These are phyloP conservation scores for Monopis laevigella DNA, from an alignment of 2,888 invertebrate genomes.

Conservation along the genomic window DNA sequence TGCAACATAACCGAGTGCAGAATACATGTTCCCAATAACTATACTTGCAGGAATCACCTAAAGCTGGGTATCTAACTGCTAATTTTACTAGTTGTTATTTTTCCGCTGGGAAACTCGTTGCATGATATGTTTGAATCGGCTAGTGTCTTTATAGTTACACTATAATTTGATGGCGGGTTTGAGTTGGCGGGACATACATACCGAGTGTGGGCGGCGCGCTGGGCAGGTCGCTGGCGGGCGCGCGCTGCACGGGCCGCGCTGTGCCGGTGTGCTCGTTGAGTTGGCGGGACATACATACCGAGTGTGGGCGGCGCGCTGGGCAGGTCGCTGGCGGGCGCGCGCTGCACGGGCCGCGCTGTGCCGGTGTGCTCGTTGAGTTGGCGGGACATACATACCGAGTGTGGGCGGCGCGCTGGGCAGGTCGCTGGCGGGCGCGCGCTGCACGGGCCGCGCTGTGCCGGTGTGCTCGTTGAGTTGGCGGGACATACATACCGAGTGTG, in stretches of 20 bases:
- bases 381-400: constrained; percentile 52
- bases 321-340: constrained; percentile 36
- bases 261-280: constrained; percentile 98
- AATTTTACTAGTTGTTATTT: no score
- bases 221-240: constrained; percentile 44
- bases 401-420: constrained; percentile 61
- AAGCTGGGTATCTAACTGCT: no score
- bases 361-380: constrained; percentile 99
- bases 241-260: constrained; percentile 89
- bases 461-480: constrained; percentile 99
- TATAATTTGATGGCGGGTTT: no score
- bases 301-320: constrained; percentile 62
- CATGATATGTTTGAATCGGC: no score
- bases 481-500: constrained; percentile 18
- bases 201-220: constrained; percentile 65
- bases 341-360: constrained; percentile 90
- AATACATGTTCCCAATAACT: no score
- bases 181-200: no score
- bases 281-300: constrained; percentile 71
- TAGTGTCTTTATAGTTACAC: no score
- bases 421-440: no score
- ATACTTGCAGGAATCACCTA: no score
- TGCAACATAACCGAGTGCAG: no score
- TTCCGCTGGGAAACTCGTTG: no score
- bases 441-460: constrained; percentile 92